Evolutionary conservation across 2,113 vertebrate genomes (phyloP).

Genomic region (Tachysurus fulvidraco): DNA sequence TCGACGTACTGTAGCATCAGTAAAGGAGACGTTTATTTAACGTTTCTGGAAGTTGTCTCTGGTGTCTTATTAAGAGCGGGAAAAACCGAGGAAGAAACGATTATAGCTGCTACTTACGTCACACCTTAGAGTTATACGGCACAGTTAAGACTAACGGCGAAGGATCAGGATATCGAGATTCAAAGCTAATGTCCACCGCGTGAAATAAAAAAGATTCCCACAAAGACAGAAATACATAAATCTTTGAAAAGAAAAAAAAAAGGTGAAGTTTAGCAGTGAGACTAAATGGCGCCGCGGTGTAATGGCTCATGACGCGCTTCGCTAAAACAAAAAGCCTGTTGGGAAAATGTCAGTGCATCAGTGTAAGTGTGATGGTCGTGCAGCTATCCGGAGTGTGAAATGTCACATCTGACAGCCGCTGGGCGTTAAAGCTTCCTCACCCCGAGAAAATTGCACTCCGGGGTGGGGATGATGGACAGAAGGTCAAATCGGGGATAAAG

Average conservation of each 20-base stretch:
- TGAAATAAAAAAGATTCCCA: background rate
- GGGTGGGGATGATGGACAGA: constrained; percentile 42
- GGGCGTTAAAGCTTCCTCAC: constrained; percentile 20
- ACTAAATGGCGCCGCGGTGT: background rate
- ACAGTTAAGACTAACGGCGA: background rate
- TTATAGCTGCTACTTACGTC: background rate
- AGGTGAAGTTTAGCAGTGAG: background rate
- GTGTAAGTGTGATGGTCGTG: constrained; percentile 18
- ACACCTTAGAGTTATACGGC: background rate
- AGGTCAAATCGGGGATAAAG: constrained; percentile 40
- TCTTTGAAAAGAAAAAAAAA: constrained; percentile 15
- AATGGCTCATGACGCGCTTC: background rate
- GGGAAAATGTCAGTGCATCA: constrained; percentile 33
- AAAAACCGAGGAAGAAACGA: background rate
- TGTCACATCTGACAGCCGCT: constrained; percentile 43
- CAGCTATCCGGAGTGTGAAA: constrained; percentile 22
- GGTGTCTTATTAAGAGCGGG: background rate
- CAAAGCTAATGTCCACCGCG: background rate
- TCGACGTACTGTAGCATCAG: no score
- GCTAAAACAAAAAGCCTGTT: constrained; percentile 24
- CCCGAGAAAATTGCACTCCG: constrained; percentile 30
- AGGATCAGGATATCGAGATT: background rate
- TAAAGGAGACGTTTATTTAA: background rate
- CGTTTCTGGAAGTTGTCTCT: background rate
- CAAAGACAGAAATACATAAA: constrained; percentile 8